Base-by-base conservation (phyloP, 2,888 invertebrate genomes). In the Tachystola acroxantha region DNA sequence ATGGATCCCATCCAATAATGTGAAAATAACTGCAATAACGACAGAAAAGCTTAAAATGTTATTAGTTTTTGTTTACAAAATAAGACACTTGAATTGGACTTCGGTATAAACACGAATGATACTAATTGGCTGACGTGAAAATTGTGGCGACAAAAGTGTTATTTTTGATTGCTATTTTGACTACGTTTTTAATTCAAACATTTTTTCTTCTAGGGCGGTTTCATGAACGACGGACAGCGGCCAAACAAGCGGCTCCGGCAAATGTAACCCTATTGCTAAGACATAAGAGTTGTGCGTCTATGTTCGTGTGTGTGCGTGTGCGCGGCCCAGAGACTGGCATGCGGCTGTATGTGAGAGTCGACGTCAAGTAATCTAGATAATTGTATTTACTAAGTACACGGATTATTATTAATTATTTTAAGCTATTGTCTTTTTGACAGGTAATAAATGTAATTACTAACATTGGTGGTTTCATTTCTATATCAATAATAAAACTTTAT, bases 301-400 rank as follows among this genome's bases (percentile, higher is more conserved):
- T 66, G 64, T n/a, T n/a, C n/a, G n/a, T 68, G 66, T 73, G 76
- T 76, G 72, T 72, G 77, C 69, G 76, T 71, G 78, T 76, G 72
- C 67, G 66, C 67, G 71, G 64, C 70, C 64, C 66, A 74, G 68
- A 74, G 76, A 74, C 69, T 68, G 71, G 70, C 73, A 77, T 74
- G 71, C 66, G 61, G 56, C 57, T n/a, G 37, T 62, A 16, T 62
- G 62, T n/a, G n/a, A n/a, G n/a, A 49, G 45, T 34, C 10, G 27
- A 2, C 24, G 9, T 70, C 75, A n/a, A n/a, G n/a, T n/a, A 81
- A 84, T 79, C 70, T 84, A 85, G 82, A 67, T 74, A 86, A 84
- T 86, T 86, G 71, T 86, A 86, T 85, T 85, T 84, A 85, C 85
- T 84, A 84, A 86, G 86, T 82, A 81, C 84, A 82, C 68, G 66